Base-by-base conservation (phyloP, 2,113 vertebrate species). In the Athene noctua region DNA sequence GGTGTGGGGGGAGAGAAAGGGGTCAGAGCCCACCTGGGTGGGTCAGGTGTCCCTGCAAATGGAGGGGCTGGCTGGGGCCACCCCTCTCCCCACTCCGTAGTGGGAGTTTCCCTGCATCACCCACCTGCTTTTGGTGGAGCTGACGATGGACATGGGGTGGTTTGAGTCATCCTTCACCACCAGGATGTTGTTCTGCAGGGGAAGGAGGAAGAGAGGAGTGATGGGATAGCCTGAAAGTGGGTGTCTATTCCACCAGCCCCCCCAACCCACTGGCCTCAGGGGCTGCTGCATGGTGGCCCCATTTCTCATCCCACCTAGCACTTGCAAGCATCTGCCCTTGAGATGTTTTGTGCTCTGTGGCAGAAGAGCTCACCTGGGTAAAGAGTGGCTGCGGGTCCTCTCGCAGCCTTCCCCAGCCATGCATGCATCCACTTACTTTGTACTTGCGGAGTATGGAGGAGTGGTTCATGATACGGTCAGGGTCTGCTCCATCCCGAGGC, bases 81-180 rank as follows among this genome's bases (percentile, higher is more conserved):
- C 9, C 25, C 68, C 15, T 72, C 11, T 88, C 15, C 30, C 32
- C 0, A 0, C 17, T 26, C 17, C 0, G 0, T 16, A 29, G 21
- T 21, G n/a, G 70, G 58, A 70, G 14, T 4, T 32, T 34, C 62
- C 57, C 42, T 11, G 25, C 29, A 38, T 77, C 46, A 97, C 97
- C 4, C 81, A 99, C 99, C 99, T 99, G 99, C 99, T 99, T 98
- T 99, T 99, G 90, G 99, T 99, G 55, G 99, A 99, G 98, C 99
- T 99, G 97, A 99, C 98, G 3, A 99, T 94, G 16, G 99, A 98
- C 99, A 99, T 99, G 21, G 99, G 99, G 83, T 99, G 99, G 96
- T 99, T 99, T 34, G 92, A 94, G 19, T 98, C 99, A 0, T 99
- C 99, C 88, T 99, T 99, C 94, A 99, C 99, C 91, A 99, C 98